Conservation (phyloP, 2,113 vertebrate genomes). For the Poecile atricapillus region DNA sequence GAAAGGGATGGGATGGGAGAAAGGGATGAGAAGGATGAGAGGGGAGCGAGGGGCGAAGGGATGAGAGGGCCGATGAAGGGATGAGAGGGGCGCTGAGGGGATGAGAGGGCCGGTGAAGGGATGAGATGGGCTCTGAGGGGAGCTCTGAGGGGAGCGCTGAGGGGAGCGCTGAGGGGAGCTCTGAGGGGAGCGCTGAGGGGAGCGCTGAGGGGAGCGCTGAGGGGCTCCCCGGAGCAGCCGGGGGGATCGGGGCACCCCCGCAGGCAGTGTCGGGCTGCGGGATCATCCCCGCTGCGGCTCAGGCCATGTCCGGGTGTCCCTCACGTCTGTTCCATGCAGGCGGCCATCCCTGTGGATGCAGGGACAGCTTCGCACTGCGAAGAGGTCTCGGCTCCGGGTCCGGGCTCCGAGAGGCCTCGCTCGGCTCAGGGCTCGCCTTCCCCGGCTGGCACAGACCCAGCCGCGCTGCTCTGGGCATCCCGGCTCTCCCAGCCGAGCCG, state of each 20-base stretch:
- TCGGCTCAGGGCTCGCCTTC: too few relatives aligned
- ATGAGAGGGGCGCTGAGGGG: background rate
- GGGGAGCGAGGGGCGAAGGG: background rate
- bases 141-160: too few relatives aligned
- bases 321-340: fast-evolving
- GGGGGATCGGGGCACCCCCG: too few relatives aligned
- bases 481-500: background rate
- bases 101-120: too few relatives aligned
- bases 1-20: too few relatives aligned
- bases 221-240: background rate
- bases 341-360: fast-evolving
- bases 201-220: background rate
- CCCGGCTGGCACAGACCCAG: fast-evolving
- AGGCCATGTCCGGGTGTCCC: background rate
- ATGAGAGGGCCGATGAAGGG: too few relatives aligned
- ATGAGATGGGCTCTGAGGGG: too few relatives aligned
- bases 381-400: fast-evolving
- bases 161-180: too few relatives aligned
- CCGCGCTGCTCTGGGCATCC: background rate
- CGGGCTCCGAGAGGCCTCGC: fast-evolving
- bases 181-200: too few relatives aligned
- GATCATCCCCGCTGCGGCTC: background rate
- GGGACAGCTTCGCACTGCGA: fast-evolving
- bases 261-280: background rate
- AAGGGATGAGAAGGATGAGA: too few relatives aligned